These are phyloP conservation scores for Ptiloglossa arizonensis DNA, from an alignment of 1,140 invertebrate species.

Conservation along the genomic window DNA sequence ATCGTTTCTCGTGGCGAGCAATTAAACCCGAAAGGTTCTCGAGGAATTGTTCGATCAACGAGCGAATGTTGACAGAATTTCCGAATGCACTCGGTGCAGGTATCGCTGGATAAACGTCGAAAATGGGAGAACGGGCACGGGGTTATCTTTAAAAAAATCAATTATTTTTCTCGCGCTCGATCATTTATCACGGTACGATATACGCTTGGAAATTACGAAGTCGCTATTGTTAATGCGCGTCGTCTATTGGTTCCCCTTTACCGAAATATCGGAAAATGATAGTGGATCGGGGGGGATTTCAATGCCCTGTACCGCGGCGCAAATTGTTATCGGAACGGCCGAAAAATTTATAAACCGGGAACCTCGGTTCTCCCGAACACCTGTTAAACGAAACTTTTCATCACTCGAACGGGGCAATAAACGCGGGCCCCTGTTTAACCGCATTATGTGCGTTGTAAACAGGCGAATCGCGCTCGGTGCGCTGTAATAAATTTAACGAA, in stretches of 20 bases:
- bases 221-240: neutral
- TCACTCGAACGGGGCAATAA: neutral
- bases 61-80: neutral
- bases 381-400: constrained; percentile 22
- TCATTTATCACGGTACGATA: neutral
- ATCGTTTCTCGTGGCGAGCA: too few relatives aligned
- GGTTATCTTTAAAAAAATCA: neutral
- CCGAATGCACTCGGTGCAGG: too few relatives aligned
- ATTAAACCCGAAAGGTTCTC: too few relatives aligned
- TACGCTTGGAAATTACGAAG: neutral
- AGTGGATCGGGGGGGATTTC: neutral
- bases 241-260: neutral
- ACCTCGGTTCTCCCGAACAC: neutral
- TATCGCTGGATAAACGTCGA: neutral
- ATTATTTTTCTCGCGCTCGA: neutral
- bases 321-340: neutral
- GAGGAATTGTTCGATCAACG: neutral
- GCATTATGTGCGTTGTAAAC: constrained; percentile 1
- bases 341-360: constrained; percentile 23
- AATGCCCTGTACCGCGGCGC: neutral
- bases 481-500: constrained; percentile 5
- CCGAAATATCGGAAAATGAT: neutral
- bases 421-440: neutral
- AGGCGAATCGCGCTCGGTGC: constrained; percentile 15
- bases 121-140: neutral